phyloP scores from a whole-genome alignment of 2,797 vertebrate genomes.

The Tadarida brasiliensis region DNA sequence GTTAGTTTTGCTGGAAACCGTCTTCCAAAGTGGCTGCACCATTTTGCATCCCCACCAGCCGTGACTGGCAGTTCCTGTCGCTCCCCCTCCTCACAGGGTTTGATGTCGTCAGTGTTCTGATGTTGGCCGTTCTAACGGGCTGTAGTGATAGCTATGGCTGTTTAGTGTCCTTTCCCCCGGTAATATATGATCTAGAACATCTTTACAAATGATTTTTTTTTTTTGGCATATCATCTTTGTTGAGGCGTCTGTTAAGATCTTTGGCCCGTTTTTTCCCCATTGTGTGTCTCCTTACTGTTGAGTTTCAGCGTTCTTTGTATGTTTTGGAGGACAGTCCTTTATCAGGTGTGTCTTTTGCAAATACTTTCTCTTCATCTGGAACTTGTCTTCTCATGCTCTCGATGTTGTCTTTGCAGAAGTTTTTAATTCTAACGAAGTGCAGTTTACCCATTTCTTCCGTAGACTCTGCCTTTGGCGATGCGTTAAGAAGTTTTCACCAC shows the following conservation, averaged over 20 bases:
- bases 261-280: neutral
- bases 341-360: neutral
- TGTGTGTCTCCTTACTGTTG: neutral
- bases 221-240: neutral
- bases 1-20: neutral
- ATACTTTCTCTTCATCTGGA: neutral
- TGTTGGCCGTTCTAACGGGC: neutral
- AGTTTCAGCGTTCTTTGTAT: neutral
- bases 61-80: neutral
- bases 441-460: neutral
- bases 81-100: neutral
- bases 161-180: neutral
- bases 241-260: neutral
- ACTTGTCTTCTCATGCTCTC: neutral
- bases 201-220: neutral
- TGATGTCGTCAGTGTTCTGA: neutral
- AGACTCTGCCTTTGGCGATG: neutral
- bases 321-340: neutral
- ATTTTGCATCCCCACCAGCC: neutral
- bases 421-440: neutral
- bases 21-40: neutral
- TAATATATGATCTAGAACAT: neutral
- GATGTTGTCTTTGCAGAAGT: neutral
- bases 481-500: neutral
- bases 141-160: neutral